Base-by-base conservation (phyloP, 2,113 vertebrate genomes). In the Tachysurus fulvidraco region DNA sequence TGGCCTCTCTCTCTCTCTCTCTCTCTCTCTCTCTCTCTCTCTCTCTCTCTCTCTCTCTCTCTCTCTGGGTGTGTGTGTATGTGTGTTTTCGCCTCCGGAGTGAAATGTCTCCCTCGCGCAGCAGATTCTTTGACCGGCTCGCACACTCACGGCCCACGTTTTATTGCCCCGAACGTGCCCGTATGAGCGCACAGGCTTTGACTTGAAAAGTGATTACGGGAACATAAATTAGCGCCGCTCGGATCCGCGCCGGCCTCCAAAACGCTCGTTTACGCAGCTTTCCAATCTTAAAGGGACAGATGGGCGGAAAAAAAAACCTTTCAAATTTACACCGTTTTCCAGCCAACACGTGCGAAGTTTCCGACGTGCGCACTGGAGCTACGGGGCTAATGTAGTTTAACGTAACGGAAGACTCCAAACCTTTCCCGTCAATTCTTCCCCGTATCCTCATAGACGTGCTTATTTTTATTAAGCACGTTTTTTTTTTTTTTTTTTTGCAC, bases 111-210 rank as follows among this genome's bases (percentile, higher is more conserved):
- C 86, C 71, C 86, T 87, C 44, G 59, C 28, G 77, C 84, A 84
- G 91, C 46, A 77, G 92, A 92, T 91, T 89, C 87, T 90, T 91
- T 84, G 85, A 90, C 86, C 85, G 84, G 89, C 86, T 81, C 81
- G 65, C 55, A 11, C 87, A 78, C 81, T 86, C 83, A 25, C 83
- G 62, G 60, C 46, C 83, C 83, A 60, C 64, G 78, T 30, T 85
- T 85, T 83, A 78, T 83, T 85, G 60, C 55, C 73, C 36, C 46
- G 30, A 78, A 79, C 87, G 65, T 74, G 81, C 83, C 64, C 54
- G 36, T 81, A 28, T 76, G 41, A 64, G 73, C 83, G 65, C 84
- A 78, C 74, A 80, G 41, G 83, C 76, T 25, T 9, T 21, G 41
- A 81, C 83, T 62, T 85, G 87, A 80, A 85, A 79, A 79, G 62